Percentiles rank a stretch among this genome's conserved stretches.
Conservation (phyloP, 2,797 vertebrate genomes). For the Leucoraja ocellata region DNA sequence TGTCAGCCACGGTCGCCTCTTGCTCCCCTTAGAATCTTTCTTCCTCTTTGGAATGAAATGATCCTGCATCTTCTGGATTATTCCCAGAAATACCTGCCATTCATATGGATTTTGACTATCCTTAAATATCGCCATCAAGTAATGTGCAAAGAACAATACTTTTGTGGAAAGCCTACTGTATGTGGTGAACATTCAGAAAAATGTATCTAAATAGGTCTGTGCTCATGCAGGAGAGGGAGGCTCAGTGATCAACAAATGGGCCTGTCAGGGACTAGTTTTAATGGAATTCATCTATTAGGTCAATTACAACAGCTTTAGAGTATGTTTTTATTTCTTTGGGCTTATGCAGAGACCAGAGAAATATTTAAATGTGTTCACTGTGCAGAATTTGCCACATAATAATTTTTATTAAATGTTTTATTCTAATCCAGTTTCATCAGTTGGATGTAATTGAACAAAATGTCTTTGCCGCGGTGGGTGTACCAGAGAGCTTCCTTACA, state of each 20-base stretch:
- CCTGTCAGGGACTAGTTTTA: too few species aligned
- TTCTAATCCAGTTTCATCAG: conserved; percentile 64
- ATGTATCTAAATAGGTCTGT: neutral
- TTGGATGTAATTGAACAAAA: conserved; percentile 79
- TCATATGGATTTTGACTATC: neutral
- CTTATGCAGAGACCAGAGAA: neutral
- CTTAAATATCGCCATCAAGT: neutral
- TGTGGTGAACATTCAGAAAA: neutral
- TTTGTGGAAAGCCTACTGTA: neutral
- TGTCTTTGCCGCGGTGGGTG: conserved; percentile 69
- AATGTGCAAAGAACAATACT: neutral
- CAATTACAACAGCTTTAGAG: neutral
- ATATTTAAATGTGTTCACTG: neutral
- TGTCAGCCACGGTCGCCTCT: too few species aligned
- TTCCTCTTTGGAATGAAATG: too few species aligned
- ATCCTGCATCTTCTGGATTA: too few species aligned
- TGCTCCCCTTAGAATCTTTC: too few species aligned
- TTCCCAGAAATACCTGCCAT: too few species aligned
- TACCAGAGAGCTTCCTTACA: conserved; percentile 80
- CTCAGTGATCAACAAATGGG: too few species aligned
- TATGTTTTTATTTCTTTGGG: neutral
- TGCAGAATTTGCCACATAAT: neutral
- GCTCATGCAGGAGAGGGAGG: neutral
- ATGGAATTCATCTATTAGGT: neutral
- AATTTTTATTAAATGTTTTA: neutral